Evolutionary conservation across 2,888 invertebrate species (phyloP), one percentile per base, ranked within the genome.

Genomic region (Griposia aprilina): DNA sequence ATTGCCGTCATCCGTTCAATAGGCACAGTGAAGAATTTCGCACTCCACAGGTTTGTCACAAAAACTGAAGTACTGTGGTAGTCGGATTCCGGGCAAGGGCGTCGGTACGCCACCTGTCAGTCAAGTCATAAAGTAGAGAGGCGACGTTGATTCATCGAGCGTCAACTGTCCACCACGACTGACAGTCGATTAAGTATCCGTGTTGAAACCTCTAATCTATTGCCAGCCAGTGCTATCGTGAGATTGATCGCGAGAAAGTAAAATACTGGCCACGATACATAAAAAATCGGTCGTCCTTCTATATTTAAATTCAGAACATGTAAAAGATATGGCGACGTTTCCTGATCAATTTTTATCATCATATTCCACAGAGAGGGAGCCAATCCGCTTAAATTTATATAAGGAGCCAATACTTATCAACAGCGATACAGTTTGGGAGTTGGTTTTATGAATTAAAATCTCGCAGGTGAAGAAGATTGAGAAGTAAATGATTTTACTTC

Each of bases 171-270:
- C 71, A 79, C 72, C 71, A 55, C 85, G 68, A 78, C 73, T 74
- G 84, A 84, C 84, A 84, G 70, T 63, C 82, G 85, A 84, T 84
- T 85, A 85, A 81, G 85, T 84, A 72, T 83, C 82, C 70, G 41
- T 52, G 63, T 57, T 74, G 70, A 74, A 82, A 67, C 79, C 80
- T 67, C 73, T 74, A 78, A 85, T 85, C 78, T 72, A 74, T 81
- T 17, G 62, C 52, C 76, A 30, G 68, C 59, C 76, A 52, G 72
- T 50, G 63, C 74, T 75, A 85, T 74, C 76, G 41, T 17, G 67
- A 70, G 67, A 85, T 69, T 52, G 68, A 84, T 78, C 50, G 71
- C 20, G 45, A 26, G 59, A 62, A 77, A 67, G 52, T 66, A 70
- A 59, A 81, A 76, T 76, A 80, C 26, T 76, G 57, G 20, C 41